These are phyloP conservation scores for Nephrotoma guestfalica DNA, from an alignment of 2,888 invertebrate species.

Conservation along the genomic window DNA sequence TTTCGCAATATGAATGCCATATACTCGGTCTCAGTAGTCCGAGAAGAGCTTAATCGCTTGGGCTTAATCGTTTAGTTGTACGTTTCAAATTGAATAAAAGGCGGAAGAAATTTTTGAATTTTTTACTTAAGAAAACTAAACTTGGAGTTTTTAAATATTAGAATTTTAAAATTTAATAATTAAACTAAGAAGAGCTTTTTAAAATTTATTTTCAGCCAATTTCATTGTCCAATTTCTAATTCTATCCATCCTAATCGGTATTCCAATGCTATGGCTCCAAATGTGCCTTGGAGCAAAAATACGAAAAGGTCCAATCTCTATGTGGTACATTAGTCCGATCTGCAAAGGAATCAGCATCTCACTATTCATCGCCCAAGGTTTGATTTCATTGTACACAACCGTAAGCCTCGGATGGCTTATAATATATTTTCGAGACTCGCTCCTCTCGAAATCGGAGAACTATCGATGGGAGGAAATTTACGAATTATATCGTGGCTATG, in stretches of 20 bases:
- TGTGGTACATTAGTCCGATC: conserved; percentile 88
- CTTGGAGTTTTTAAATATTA: background rate
- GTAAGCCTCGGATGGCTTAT: conserved; percentile 85
- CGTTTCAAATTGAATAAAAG: no score
- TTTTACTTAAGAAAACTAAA: background rate
- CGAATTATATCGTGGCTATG: conserved; percentile 46
- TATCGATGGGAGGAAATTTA: conserved; percentile 72
- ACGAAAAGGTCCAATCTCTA: conserved; percentile 71
- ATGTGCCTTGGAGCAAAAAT: conserved; percentile 74
- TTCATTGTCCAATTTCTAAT: conserved; percentile 81
- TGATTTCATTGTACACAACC: conserved; percentile 75
- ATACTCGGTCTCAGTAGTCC: no score
- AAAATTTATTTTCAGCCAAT: conserved; percentile 42
- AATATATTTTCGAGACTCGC: conserved; percentile 75
- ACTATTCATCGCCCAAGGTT: conserved; percentile 59
- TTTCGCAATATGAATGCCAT: no score
- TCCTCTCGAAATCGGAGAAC: conserved; percentile 60
- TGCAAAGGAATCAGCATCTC: conserved; percentile 83
- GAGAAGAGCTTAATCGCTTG: no score
- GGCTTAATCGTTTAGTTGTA: no score
- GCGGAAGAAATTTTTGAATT: background rate
- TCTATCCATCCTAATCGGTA: conserved; percentile 63
- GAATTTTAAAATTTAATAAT: no score
- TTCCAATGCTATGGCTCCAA: conserved; percentile 73
- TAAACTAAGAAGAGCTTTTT: background rate